phyloP scores from a whole-genome alignment of 2,797 vertebrate species.

The Crypturellus tataupa region DNA sequence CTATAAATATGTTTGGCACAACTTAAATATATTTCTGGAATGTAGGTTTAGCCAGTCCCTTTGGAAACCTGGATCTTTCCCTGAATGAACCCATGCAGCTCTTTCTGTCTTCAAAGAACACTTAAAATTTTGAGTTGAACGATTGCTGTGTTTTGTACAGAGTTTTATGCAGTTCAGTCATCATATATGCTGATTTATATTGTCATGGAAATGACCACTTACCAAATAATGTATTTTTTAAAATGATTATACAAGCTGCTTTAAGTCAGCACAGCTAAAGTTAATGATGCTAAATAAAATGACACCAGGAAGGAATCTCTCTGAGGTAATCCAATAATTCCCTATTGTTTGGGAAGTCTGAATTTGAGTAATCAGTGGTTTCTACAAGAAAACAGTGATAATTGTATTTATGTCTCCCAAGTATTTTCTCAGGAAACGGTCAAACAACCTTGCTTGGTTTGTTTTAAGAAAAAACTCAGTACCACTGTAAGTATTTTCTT shows the following conservation, averaged over 20 bases:
- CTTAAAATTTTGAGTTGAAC: background rate
- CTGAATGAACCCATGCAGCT: background rate
- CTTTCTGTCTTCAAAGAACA: background rate
- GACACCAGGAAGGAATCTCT: slow-evolving; percentile 3
- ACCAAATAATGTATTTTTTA: background rate
- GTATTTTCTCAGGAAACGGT: slow-evolving; percentile 34
- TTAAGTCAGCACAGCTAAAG: background rate
- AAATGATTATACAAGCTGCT: background rate
- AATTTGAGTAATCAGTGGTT: background rate
- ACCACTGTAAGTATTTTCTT: background rate
- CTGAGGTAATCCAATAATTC: slow-evolving; percentile 3
- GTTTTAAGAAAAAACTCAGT: background rate
- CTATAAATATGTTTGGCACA: background rate
- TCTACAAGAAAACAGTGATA: slow-evolving; percentile 4
- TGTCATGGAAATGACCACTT: background rate
- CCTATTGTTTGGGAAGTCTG: slow-evolving; percentile 1
- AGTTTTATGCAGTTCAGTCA: background rate
- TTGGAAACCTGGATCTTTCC: background rate
- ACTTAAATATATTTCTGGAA: background rate
- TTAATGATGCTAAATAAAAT: background rate
- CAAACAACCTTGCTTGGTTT: background rate
- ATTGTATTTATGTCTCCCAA: slow-evolving; percentile 26
- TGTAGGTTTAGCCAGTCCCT: background rate
- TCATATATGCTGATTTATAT: background rate
- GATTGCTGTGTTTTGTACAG: background rate